Evolutionary conservation across 2,888 invertebrate genomes (phyloP), one percentile per base, ranked within the genome.

Genomic region (Drosophila crucigera): DNA sequence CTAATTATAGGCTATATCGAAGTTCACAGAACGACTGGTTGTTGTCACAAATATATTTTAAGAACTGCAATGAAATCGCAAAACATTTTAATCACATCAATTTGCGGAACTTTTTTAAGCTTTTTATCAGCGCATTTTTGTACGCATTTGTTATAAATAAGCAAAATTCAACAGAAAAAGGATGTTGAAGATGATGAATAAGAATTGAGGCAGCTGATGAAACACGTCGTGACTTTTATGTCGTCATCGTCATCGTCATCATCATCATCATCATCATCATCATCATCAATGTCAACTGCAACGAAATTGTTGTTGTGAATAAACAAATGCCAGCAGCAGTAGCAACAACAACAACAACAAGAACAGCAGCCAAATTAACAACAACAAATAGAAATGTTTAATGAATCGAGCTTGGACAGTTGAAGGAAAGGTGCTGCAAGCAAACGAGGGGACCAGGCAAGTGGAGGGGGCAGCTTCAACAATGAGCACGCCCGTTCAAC

Each of bases 341-440:
- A 68, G n/a, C 31, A 68, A n/a, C 70, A 65, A 39, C 59, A 69
- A 22, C 80, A 58, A 16, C 43, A 37, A 16, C 14, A 49, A 22
- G 14, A 49, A 25, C 14, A n/a, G 2, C 52, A 69, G 37, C 68
- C 41, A 39, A 55, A 66, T 41, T 47, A 67, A 37, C 50, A 52
- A 73, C 74, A 88, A 75, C 83, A 84, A 88, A 89, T 88, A 77
- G 72, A 84, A 88, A 88, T 80, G 90, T 83, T 84, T 85, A 88
- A 84, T 88, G 86, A 90, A 87, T 73, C 87, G 83, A 59, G 62
- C 67, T 60, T 53, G 61, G 37, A 22, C 55, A 30, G 50, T 55
- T 28, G 43, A 14, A 31, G 52, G 25, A 37, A 64, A 55, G 71
- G 67, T 61, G 52, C 41, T 53, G 47, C 3, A 31, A 10, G 30